Base-by-base conservation (phyloP, 2,797 vertebrate species). In the Galago senegalensis region DNA sequence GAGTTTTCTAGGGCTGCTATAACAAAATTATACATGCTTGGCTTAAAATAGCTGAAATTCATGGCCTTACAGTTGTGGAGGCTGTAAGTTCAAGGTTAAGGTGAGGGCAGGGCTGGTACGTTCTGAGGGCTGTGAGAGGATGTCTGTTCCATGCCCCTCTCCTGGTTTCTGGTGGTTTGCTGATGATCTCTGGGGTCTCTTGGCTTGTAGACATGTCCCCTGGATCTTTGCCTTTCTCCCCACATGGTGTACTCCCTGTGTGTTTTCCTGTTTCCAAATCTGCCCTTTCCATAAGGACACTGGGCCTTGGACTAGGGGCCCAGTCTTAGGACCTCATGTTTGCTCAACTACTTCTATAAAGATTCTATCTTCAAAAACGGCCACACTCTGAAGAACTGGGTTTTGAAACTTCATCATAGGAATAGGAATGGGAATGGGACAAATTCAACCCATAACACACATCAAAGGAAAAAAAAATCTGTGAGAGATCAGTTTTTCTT, bases 171-270 rank as follows among this genome's bases (percentile, higher is more conserved):
- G 34, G 11, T 79, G 65, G 29, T 67, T 73, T 40, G 43, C 20
- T 37, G 65, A 46, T 25, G 4, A 58, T 40, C 18, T 73, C 37
- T 29, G 43, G 18, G 25, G 31, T n/a, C 40, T 3, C 31, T 40
- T 40, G 34, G 12, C 0, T 10, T 70, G 10, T 1, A 49, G 79
- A 88, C 10, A 4, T 27, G 16, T 23, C 5, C 37, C 37, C 21
- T 5, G 1, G 2, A 31, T 76, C 53, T 91, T 61, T 69, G 8
- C 31, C 73, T 75, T 81, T 37, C 3, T 29, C 61, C 23, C 69
- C 17, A n/a, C 13, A 0, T 7, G 23, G 23, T 1, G 0, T 14
- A 63, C 40, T 77, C 27, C 37, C n/a, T 25, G 17, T 9, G 3
- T 18, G n/a, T 67, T 25, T 31, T n/a, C 27, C 76, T 29, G 16